Evolutionary conservation across 1,140 invertebrate genomes (phyloP).

Genomic region (Paraescarpia echinospica): DNA sequence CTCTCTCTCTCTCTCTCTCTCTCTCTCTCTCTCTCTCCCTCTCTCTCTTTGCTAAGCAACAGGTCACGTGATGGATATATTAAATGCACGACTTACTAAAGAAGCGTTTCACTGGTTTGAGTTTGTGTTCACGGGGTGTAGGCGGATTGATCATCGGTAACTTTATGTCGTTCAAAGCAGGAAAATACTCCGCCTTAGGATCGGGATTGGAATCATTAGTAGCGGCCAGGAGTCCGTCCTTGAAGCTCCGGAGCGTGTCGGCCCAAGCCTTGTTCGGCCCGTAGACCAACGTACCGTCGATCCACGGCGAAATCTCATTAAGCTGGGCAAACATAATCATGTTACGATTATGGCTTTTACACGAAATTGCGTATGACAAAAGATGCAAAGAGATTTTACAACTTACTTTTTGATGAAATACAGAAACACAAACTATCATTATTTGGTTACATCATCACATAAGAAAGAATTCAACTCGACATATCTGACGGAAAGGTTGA

Average conservation of each 20-base stretch:
- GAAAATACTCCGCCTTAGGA: constrained; percentile 53
- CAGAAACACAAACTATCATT: too few relatives aligned
- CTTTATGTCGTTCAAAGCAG: constrained; percentile 60
- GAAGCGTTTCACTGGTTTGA: constrained; percentile 61
- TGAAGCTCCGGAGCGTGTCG: constrained; percentile 61
- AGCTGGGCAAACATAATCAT: constrained; percentile 51
- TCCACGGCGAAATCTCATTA: constrained; percentile 67
- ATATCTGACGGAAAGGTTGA: too few relatives aligned
- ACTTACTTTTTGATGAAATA: background rate
- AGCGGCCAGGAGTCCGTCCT: constrained; percentile 59
- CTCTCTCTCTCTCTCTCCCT: too few relatives aligned
- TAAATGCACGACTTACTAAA: constrained; percentile 60
- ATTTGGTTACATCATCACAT: too few relatives aligned
- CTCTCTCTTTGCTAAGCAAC: too few relatives aligned
- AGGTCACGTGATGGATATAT: too few relatives aligned
- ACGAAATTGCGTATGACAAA: background rate
- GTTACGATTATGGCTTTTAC: background rate
- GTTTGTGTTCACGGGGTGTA: constrained; percentile 60
- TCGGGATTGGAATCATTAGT: constrained; percentile 34
- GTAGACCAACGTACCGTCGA: constrained; percentile 67
- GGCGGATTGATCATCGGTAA: constrained; percentile 68
- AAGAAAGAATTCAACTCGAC: too few relatives aligned
- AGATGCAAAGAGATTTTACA: too few relatives aligned
- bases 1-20: too few relatives aligned
- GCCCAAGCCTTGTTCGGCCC: constrained; percentile 66